Base-by-base conservation (phyloP, 2,888 invertebrate genomes). In the Lepidonotus clava region DNA sequence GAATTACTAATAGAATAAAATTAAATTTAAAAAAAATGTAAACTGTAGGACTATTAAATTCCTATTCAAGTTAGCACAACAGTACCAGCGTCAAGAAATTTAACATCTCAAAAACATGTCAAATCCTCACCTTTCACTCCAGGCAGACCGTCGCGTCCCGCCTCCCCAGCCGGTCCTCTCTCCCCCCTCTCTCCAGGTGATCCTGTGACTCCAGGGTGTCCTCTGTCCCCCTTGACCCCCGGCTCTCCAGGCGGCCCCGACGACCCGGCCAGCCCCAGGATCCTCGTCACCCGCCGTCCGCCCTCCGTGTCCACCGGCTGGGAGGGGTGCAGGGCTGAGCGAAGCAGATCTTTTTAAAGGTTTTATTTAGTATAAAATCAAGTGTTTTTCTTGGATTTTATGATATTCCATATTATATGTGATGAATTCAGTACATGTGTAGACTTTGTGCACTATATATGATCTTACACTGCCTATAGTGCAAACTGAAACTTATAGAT, bases 231-330 rank as follows among this genome's bases (percentile, higher is more conserved):
- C 85, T 67, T 61, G 34, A 34, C 18, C 1, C 76, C 76, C 34
- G n/a, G 77, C 21, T 53, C 53, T 6, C 46, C 86, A 51, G 24
- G 51, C 8, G 41, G 32, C 14, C 53, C 86, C 21, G 86, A 8
- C 18, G 86, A 32, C 4, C 86, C 46, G 5, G 77, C 71, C 8
- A 80, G 80, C 5, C 80, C 80, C 28, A 80, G 80, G 80, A 80
- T 80, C 40, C 71, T 34, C 14, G 71, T 36, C 21, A 71, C n/a
- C 4, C 71, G 34, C 18, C 36, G 46, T 18, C 46, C 24, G 36
- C 14, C 14, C 71, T 71, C 71, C 24, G 14, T 14, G 36, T 71
- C 71, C 4, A 32, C 28, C 1, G 61, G 4, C 8, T 56, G n/a
- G 18, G 46, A 8, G 46, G 46, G 8, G 46, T 8, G 18, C 46